Evolutionary conservation across 2,888 invertebrate genomes (phyloP), one percentile per base, ranked within the genome.

Genomic region (Hemicrepidius hirtus): DNA sequence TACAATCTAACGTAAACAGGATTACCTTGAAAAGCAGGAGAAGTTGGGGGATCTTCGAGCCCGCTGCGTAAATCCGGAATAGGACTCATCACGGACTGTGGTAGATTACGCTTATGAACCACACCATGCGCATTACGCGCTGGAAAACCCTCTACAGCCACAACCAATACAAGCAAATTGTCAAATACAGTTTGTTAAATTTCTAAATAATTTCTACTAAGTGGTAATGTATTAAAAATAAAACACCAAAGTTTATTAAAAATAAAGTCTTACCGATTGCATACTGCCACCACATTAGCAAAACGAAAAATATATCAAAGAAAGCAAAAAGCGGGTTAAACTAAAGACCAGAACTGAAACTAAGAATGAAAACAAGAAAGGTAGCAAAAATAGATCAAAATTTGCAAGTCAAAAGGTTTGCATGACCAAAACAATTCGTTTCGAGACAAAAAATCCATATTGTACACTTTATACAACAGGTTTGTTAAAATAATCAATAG

Each of bases 51-150:
- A 81, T 88, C 87, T 87, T 90, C 90, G 87, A 89, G 87, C 84
- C 91, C 91, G 87, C 91, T 91, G 87, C 96, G 92, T 88, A 96
- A 92, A 90, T 95, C 94, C 86, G 96, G 96, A 87, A 96, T 96
- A 87, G 95, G 92, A 87, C 90, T 90, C 86, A 95, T 93, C 87
- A 91, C 89, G 87, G 94, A 92, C 89, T 94, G 92, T 88, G 95
- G 93, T 88, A 96, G 92, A 88, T 94, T 91, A 84, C 93, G 92
- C 89, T 91, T 92, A 90, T 94, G 95, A 85, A 92, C 92, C 89
- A 95, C 95, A 88, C 95, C 95, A 88, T 94, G 93, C 89, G 90
- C 92, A 92, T 95, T 95, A 89, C 93, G 90, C 81, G 86, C 84
- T 86, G 90, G 90, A 87, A 89, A 89, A 87, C 88, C 89, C 88